Conservation (phyloP, 2,113 vertebrate species). For the Coregonus clupeaformis region DNA sequence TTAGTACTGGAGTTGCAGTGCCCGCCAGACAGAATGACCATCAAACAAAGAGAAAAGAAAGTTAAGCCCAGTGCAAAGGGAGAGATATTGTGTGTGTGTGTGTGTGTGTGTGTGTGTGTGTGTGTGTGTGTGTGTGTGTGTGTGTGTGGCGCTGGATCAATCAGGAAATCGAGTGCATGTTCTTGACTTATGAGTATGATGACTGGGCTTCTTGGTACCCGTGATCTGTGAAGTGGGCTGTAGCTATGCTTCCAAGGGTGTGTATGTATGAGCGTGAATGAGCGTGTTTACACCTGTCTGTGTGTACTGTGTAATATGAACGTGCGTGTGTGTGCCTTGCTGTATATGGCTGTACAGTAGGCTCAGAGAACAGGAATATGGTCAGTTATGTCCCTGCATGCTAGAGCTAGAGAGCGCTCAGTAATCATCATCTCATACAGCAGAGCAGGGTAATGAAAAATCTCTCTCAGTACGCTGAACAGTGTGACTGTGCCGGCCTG, state of each 20-base stretch:
- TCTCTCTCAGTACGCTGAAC: background rate
- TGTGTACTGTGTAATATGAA: background rate
- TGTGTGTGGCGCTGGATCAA: background rate
- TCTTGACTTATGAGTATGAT: no score
- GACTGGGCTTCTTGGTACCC: no score
- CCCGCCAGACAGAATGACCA: slow-evolving; percentile 42
- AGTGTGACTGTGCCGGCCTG: background rate
- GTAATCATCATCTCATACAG: no score
- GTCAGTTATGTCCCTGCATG: no score
- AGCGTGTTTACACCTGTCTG: background rate
- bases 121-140: background rate
- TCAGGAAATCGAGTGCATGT: no score
- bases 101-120: no score
- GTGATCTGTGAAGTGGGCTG: no score
- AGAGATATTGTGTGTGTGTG: background rate
- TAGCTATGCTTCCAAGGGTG: background rate
- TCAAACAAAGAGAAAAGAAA: slow-evolving; percentile 13
- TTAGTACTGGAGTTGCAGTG: slow-evolving; percentile 27
- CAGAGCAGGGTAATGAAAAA: slow-evolving; percentile 2
- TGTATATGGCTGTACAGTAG: no score
- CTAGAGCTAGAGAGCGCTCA: background rate
- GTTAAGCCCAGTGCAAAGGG: background rate
- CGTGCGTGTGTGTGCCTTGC: no score
- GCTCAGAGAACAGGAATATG: no score
- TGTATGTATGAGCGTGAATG: background rate